phyloP scores from a whole-genome alignment of 2,113 vertebrate genomes.

The Pseudorectes ferrugineus region DNA sequence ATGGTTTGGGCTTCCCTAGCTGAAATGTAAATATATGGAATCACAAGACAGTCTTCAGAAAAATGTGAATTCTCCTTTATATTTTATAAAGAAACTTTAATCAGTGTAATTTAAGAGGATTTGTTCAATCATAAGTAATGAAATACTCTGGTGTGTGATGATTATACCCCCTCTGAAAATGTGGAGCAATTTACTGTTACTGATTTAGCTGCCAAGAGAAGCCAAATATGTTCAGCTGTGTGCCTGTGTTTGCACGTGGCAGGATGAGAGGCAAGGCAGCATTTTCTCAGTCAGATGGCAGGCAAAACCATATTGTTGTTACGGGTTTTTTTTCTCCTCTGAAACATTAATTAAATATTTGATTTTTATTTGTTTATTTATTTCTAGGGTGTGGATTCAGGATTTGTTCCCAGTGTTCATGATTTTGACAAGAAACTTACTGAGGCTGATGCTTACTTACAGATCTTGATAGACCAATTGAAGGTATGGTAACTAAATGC shows the following conservation, averaged over 20 bases:
- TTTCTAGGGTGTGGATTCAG: slow-evolving; percentile 90
- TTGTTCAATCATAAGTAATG: slow-evolving; percentile 6
- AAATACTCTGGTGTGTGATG: neutral
- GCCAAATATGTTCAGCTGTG: neutral
- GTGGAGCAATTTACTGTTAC: neutral
- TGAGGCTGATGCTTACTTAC: slow-evolving; percentile 97
- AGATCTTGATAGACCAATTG: slow-evolving; percentile 97
- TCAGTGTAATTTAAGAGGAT: neutral
- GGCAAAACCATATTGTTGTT: neutral
- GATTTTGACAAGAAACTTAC: slow-evolving; percentile 99
- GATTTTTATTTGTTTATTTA: neutral
- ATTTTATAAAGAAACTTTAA: neutral
- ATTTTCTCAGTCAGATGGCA: neutral
- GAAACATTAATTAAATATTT: neutral
- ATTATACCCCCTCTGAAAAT: neutral
- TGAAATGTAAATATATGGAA: neutral
- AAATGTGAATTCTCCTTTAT: neutral
- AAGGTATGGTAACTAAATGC: slow-evolving; percentile 79
- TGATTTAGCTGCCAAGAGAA: neutral
- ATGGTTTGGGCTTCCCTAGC: neutral
- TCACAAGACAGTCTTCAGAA: neutral
- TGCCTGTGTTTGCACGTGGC: neutral
- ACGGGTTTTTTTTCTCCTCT: neutral
- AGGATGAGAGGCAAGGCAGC: neutral
- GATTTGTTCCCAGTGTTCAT: slow-evolving; percentile 94